These are phyloP conservation scores for Etia nguti DNA, from an alignment of 2,113 vertebrate species.

Conservation along the genomic window DNA sequence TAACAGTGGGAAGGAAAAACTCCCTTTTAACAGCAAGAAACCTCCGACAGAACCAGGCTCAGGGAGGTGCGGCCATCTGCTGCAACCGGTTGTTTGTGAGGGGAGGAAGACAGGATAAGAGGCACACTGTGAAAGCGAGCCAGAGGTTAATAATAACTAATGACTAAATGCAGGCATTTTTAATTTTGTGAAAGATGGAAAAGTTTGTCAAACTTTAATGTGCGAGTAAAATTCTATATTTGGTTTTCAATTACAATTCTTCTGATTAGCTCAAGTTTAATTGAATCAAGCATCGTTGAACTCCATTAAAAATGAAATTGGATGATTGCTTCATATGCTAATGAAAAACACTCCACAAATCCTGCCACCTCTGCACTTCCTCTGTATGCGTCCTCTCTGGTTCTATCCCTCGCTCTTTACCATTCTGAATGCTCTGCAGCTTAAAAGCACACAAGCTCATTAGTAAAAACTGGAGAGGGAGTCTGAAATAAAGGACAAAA, in stretches of 20 bases:
- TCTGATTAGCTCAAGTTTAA: not conserved
- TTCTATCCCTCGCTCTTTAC: not conserved
- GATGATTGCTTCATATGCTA: conserved; percentile 27
- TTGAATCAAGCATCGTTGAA: conserved; percentile 16
- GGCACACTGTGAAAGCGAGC: not conserved
- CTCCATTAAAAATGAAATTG: not conserved
- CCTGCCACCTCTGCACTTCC: not conserved
- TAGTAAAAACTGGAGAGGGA: not conserved
- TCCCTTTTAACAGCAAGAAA: not conserved
- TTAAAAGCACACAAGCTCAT: not conserved
- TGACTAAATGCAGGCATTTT: not conserved
- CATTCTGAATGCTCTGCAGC: not conserved
- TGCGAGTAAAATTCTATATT: not conserved
- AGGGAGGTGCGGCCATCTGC: not conserved
- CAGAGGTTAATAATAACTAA: not conserved
- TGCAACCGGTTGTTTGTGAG: not conserved
- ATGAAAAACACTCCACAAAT: not conserved
- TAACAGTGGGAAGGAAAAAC: not conserved
- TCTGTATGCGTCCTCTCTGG: not conserved
- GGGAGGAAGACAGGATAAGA: not conserved
- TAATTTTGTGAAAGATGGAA: not conserved
- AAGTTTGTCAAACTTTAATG: not conserved
- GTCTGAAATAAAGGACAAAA: not conserved
- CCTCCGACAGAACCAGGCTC: not conserved
- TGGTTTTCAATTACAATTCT: not conserved